phyloP scores from a whole-genome alignment of 2,113 vertebrate species.

The Ptilorrhoa leucosticta region DNA sequence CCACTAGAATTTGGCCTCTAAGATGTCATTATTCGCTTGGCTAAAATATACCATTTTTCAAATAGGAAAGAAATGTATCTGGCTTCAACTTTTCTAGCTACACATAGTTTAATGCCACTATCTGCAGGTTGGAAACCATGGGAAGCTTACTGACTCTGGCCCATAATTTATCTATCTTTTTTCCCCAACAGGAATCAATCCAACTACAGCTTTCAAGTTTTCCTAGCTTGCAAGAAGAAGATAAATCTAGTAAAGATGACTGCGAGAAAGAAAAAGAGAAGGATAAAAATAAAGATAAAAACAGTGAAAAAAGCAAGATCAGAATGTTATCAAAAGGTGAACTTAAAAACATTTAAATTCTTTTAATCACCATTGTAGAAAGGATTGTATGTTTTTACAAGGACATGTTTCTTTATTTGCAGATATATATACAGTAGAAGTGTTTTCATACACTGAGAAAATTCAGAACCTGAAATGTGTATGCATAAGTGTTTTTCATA shows the following conservation, averaged over 20 bases:
- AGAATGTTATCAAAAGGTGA: slow-evolving; percentile 89
- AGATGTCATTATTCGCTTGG: background rate
- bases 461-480: background rate
- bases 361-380: background rate
- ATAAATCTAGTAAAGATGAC: slow-evolving; percentile 81
- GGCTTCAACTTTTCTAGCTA: slow-evolving; percentile 63
- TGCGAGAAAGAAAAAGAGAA: slow-evolving; percentile 81
- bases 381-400: background rate
- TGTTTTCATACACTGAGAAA: background rate
- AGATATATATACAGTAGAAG: background rate
- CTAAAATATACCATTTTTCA: background rate
- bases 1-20: background rate
- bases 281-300: slow-evolving; percentile 81
- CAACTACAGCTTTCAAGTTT: slow-evolving; percentile 79
- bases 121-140: slow-evolving; percentile 42
- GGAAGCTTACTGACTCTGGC: slow-evolving; percentile 16
- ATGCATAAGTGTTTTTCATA: background rate
- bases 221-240: slow-evolving; percentile 80
- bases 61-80: slow-evolving; percentile 58
- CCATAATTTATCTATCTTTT: slow-evolving; percentile 66
- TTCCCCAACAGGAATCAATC: slow-evolving; percentile 76
- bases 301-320: slow-evolving; percentile 82
- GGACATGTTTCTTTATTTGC: background rate
- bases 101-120: background rate
- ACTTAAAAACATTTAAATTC: slow-evolving; percentile 38